These are phyloP conservation scores for Hylomyscus alleni DNA, from an alignment of 2,797 vertebrate species.

Conservation along the genomic window DNA sequence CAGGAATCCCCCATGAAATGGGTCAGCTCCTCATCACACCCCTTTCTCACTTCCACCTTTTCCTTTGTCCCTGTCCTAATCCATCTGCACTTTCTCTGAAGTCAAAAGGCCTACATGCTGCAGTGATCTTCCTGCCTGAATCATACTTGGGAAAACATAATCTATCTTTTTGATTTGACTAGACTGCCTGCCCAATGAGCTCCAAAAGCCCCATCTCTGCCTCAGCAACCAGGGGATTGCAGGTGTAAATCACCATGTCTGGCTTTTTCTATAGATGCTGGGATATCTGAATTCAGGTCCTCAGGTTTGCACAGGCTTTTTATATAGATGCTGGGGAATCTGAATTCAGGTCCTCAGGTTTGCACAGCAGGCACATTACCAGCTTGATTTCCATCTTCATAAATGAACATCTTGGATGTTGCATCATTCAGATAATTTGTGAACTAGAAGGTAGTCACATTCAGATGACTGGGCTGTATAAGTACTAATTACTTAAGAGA, in stretches of 20 bases:
- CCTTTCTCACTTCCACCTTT: not conserved
- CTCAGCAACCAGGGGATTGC: not conserved
- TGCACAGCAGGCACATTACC: not conserved
- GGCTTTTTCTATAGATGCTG: not conserved
- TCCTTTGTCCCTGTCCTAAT: not conserved
- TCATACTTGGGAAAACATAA: not conserved
- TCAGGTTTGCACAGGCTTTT: not conserved
- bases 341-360: not conserved
- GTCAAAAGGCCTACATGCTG: not conserved
- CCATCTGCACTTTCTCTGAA: not conserved
- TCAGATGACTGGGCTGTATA: conserved; percentile 2
- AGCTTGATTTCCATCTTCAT: not conserved
- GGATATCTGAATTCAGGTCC: not conserved
- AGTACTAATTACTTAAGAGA: conserved; percentile 29
- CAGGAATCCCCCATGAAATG: not conserved
- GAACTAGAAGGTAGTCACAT: conserved; percentile 17
- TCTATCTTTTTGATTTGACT: not conserved
- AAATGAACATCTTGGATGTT: not conserved
- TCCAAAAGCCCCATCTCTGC: not conserved
- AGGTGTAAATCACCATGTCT: too few species aligned
- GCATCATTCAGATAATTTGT: conserved; percentile 42
- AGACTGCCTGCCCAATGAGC: not conserved
- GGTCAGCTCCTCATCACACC: not conserved
- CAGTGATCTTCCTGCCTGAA: not conserved
- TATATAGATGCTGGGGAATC: not conserved